Conservation (phyloP, 1,140 invertebrate species). For the Aphelenchoides fujianensis region DNA sequence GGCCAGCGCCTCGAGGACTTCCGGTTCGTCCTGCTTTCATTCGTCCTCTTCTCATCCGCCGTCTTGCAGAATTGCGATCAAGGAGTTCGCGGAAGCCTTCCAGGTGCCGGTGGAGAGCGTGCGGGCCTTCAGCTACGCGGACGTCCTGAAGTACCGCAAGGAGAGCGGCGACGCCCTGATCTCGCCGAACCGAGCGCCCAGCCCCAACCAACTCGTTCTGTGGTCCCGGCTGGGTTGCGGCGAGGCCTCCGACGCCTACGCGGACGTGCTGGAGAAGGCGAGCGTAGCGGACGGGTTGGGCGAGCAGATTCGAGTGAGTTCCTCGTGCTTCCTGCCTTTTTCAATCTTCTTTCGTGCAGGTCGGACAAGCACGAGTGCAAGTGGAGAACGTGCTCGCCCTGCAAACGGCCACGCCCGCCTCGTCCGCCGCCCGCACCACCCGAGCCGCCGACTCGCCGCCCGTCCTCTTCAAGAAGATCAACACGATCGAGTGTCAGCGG, state of each 20-base stretch:
- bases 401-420: constrained; percentile 18
- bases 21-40: constrained; percentile 9
- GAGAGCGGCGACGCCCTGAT: background rate
- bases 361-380: constrained; percentile 7
- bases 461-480: constrained; percentile 6
- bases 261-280: background rate
- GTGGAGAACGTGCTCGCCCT: constrained; percentile 5
- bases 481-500: constrained; percentile 7
- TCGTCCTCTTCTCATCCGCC: background rate
- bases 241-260: background rate
- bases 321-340: background rate
- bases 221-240: background rate
- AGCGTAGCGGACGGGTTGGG: background rate
- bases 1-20: constrained; percentile 11
- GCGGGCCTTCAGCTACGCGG: constrained; percentile 3
- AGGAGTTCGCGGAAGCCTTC: constrained; percentile 5
- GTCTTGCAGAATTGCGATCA: constrained; percentile 7
- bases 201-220: background rate
- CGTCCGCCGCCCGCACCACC: constrained; percentile 5
- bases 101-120: background rate
- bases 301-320: background rate
- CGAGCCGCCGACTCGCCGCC: background rate
- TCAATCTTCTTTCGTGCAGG: background rate
- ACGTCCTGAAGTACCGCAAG: background rate
- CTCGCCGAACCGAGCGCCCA: background rate